Percentiles rank a stretch among this genome's conserved stretches.
Conservation (phyloP, 1,140 invertebrate species). For the Anastatus disparis region DNA sequence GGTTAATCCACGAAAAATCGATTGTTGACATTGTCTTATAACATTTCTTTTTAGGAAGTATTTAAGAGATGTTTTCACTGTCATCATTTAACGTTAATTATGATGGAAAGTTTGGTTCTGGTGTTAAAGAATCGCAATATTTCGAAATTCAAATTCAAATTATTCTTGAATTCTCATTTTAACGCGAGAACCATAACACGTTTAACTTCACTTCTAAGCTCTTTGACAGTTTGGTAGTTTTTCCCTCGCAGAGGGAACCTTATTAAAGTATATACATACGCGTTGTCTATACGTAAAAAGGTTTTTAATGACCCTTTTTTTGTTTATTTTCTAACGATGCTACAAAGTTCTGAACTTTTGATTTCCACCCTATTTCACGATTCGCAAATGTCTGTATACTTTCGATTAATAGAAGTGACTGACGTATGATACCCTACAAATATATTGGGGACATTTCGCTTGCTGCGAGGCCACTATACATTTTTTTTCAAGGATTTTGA, state of each 20-base stretch:
- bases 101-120: conserved; percentile 2
- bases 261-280: conserved; percentile 39
- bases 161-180: conserved; percentile 16
- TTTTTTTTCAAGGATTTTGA: conserved; percentile 20
- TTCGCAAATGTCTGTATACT: conserved; percentile 32
- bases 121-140: conserved; percentile 18
- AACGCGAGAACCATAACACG: conserved; percentile 19
- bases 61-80: conserved; percentile 32
- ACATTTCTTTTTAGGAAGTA: conserved; percentile 34
- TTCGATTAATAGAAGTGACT: conserved; percentile 40
- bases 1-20: conserved; percentile 27
- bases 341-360: conserved; percentile 36
- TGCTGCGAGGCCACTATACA: conserved; percentile 32
- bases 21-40: conserved; percentile 33
- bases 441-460: conserved; percentile 26
- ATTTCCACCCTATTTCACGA: conserved; percentile 34
- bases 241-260: conserved; percentile 43
- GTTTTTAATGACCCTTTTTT: conserved; percentile 21
- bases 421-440: conserved; percentile 29
- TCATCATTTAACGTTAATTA: conserved; percentile 30
- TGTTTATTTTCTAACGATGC: conserved; percentile 18
- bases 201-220: conserved; percentile 37
- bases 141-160: conserved; percentile 12
- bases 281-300: conserved; percentile 31
- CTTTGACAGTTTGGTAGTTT: conserved; percentile 34